These are phyloP conservation scores for Neoitamus cyanurus DNA, from an alignment of 2,888 invertebrate genomes.

Conservation along the genomic window DNA sequence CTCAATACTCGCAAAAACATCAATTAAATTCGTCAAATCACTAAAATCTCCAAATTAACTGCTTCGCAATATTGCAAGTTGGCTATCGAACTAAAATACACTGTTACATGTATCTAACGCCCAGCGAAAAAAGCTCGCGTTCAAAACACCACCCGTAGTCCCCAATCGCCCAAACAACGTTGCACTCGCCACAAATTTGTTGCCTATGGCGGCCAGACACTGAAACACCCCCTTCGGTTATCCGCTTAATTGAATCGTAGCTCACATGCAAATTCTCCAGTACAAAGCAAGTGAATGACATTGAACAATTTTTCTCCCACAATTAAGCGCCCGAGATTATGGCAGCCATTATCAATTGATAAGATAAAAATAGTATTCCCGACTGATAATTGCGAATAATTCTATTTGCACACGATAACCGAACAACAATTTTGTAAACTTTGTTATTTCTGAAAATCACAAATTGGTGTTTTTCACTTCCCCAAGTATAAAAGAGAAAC, in stretches of 20 bases:
- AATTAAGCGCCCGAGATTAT: slow-evolving; percentile 20
- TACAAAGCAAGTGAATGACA: background rate
- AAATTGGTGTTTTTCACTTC: background rate
- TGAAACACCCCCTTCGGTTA: background rate
- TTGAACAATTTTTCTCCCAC: background rate
- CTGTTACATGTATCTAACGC: background rate
- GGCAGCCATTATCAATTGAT: background rate
- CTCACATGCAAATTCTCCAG: background rate
- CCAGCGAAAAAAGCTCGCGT: background rate
- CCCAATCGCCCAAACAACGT: background rate
- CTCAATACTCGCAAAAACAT: background rate
- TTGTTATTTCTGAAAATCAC: too few species aligned
- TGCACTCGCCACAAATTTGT: background rate
- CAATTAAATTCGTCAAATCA: background rate
- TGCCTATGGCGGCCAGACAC: background rate
- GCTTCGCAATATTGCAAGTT: background rate
- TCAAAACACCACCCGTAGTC: background rate
- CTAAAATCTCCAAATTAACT: background rate
- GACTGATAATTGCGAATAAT: slow-evolving; percentile 9
- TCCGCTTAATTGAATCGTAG: slow-evolving; percentile 8
- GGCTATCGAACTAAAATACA: background rate
- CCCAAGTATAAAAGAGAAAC: background rate
- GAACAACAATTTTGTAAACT: too few species aligned
- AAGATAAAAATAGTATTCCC: slow-evolving; percentile 10
- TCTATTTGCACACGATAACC: background rate